Percentiles rank a stretch among this genome's conserved stretches.
Conservation (phyloP, 2,797 vertebrate genomes). For the Echiichthys vipera region DNA sequence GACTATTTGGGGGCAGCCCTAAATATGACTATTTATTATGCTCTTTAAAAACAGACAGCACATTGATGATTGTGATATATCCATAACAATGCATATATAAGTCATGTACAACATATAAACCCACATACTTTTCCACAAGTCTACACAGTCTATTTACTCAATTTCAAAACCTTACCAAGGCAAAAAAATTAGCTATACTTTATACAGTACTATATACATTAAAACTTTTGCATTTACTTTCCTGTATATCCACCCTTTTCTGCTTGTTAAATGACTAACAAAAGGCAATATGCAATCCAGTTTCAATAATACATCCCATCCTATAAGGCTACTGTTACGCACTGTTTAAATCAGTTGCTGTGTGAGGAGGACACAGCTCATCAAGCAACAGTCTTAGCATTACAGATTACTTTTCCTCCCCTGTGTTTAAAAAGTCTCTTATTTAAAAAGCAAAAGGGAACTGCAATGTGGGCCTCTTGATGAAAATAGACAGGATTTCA, state of each 20-base stretch:
- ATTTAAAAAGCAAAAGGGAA: conserved; percentile 90
- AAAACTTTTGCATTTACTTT: conserved; percentile 1
- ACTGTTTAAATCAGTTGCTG: conserved; percentile 41
- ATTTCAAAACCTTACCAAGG: neutral
- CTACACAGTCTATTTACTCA: neutral
- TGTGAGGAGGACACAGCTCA: conserved; percentile 60
- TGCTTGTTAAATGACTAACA: conserved; percentile 14
- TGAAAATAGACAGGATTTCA: conserved; percentile 89
- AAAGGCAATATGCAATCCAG: neutral
- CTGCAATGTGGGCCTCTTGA: conserved; percentile 80
- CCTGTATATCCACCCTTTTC: neutral
- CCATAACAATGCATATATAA: neutral
- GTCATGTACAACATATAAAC: neutral
- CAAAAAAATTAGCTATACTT: neutral
- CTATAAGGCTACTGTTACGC: conserved; percentile 28
- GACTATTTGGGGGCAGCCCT: too few species aligned
- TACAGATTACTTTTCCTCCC: conserved; percentile 83
- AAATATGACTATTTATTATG: neutral
- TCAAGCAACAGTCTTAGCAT: conserved; percentile 59
- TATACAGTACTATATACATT: neutral
- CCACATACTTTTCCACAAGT: neutral
- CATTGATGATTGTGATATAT: neutral
- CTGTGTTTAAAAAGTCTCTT: conserved; percentile 82
- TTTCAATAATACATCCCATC: conserved; percentile 26
- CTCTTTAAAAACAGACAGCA: neutral